Evolutionary conservation across 2,113 vertebrate species (phyloP).

Genomic region (Nicator chloris): DNA sequence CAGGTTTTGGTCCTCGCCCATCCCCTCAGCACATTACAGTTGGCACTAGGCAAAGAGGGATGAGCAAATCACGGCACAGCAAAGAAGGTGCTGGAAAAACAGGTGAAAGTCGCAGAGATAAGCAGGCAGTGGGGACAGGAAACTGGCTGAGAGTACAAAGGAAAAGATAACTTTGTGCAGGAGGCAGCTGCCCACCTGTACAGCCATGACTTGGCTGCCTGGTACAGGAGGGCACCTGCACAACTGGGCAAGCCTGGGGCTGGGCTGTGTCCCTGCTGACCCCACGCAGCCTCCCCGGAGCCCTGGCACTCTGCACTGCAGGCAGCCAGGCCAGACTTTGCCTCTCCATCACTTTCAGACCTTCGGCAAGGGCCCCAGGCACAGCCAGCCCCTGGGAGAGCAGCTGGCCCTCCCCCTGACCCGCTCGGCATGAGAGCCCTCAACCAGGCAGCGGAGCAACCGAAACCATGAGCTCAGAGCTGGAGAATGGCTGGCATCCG

Average conservation of each 20-base stretch:
- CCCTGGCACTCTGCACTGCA: not conserved
- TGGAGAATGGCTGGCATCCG: conserved; percentile 54
- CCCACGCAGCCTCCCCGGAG: not conserved
- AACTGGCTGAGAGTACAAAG: not conserved
- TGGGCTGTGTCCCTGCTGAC: not conserved
- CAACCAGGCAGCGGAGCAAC: not conserved
- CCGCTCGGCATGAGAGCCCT: not conserved
- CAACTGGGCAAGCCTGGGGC: not conserved
- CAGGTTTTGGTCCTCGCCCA: not conserved
- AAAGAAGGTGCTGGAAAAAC: conserved; percentile 28
- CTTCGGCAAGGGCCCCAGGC: not conserved
- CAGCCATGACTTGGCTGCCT: rapidly evolving
- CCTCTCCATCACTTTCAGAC: not conserved
- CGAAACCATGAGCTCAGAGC: conserved; percentile 50
- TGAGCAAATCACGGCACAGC: not conserved
- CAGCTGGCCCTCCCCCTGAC: not conserved
- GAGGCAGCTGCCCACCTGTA: not conserved
- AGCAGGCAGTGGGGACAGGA: not conserved
- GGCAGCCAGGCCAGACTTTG: not conserved
- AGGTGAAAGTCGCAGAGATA: not conserved
- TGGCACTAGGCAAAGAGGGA: not conserved
- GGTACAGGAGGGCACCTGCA: not conserved
- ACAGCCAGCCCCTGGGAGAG: not conserved
- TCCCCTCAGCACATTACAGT: rapidly evolving
- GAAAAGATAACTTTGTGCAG: not conserved